Conservation (phyloP, 2,113 vertebrate species). For the Gopherus evgoodei region DNA sequence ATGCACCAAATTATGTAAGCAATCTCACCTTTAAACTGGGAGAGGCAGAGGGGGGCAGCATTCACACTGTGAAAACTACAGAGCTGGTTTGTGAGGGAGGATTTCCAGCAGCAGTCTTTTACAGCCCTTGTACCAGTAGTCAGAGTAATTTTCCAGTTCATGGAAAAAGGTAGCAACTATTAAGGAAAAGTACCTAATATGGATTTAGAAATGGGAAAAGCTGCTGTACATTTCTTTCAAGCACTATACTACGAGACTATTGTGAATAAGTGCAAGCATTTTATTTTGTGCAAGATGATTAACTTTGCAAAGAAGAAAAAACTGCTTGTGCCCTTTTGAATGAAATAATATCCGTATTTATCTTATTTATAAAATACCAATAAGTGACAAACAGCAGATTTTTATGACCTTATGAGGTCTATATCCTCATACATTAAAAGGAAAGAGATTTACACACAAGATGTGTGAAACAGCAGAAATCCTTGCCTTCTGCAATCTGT, state of each 20-base stretch:
- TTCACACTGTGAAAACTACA: neutral
- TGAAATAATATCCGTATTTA: neutral
- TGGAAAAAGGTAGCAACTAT: neutral
- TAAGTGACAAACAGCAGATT: neutral
- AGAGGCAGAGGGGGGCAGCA: neutral
- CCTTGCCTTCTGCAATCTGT: neutral
- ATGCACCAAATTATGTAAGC: neutral
- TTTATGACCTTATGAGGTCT: neutral
- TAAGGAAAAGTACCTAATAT: neutral
- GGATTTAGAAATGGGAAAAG: neutral
- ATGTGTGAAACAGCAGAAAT: neutral
- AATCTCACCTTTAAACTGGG: neutral
- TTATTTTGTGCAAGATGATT: neutral
- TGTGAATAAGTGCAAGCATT: fast-evolving
- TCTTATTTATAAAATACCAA: neutral
- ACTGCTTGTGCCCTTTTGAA: neutral
- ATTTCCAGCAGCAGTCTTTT: neutral
- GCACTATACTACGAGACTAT: neutral
- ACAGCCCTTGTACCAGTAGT: neutral
- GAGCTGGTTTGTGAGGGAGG: neutral
- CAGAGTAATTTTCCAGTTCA: neutral
- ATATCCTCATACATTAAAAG: fast-evolving
- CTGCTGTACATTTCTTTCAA: neutral
- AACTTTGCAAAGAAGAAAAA: neutral
- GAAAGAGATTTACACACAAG: neutral